Percentiles rank a stretch among this genome's conserved stretches.
Evolutionary conservation across 2,888 invertebrate species (phyloP).

Genomic region (Caenorhabditis zanzibari): DNA sequence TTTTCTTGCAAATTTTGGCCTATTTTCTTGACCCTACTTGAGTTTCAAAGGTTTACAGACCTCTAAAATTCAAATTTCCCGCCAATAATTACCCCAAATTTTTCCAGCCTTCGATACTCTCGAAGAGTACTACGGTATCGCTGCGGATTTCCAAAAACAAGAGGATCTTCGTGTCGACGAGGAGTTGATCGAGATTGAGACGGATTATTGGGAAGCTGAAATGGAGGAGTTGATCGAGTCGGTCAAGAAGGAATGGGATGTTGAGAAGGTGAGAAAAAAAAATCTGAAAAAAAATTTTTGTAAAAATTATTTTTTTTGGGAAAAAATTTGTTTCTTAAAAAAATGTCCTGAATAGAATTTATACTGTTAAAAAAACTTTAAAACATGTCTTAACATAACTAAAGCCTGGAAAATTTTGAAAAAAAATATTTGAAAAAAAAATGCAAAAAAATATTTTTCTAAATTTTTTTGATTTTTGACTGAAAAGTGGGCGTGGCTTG

Average conservation of each 20-base stretch:
- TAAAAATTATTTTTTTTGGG: constrained; percentile 3
- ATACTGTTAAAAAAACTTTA: no score
- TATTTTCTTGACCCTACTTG: background rate
- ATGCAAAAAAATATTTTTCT: no score
- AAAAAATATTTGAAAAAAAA: no score
- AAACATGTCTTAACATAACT: no score
- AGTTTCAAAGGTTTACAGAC: background rate
- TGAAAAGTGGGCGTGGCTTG: no score
- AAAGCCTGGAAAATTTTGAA: no score
- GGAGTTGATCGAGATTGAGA: constrained; percentile 17
- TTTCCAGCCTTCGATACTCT: constrained; percentile 38
- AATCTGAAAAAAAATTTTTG: no score
- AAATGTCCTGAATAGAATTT: no score
- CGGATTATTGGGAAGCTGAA: constrained; percentile 21
- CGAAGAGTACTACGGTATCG: constrained; percentile 33
- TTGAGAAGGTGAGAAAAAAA: constrained; percentile 21
- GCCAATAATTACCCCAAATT: background rate
- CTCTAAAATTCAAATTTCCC: background rate
- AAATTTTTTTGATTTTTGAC: no score
- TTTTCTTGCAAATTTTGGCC: no score
- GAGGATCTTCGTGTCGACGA: constrained; percentile 26
- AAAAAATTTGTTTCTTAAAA: no score
- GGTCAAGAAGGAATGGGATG: constrained; percentile 24
- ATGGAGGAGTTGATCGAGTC: constrained; percentile 11
- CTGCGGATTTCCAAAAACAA: constrained; percentile 15